A percentile compares a stretch with the other conserved stretches of the same genome.
Conservation (phyloP, 1,140 invertebrate genomes). For the Cherax destructor region DNA sequence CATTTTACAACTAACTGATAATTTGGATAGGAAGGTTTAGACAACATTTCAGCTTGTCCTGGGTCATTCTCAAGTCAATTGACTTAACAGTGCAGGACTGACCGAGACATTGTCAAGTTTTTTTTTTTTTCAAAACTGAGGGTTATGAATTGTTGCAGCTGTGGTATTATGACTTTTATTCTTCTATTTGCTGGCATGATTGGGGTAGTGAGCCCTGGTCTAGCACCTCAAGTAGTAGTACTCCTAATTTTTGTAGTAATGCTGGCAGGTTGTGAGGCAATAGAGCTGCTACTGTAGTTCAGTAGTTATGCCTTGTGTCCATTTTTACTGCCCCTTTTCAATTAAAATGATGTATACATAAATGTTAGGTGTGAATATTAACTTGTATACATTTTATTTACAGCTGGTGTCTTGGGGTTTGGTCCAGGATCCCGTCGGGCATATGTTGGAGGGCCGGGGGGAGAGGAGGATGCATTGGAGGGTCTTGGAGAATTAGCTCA, state of each 20-base stretch:
- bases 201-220: constrained; percentile 1
- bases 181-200: neutral
- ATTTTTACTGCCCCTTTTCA: neutral
- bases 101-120: too few species aligned
- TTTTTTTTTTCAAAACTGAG: too few species aligned
- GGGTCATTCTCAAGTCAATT: too few species aligned
- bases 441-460: constrained; percentile 70
- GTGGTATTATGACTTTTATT: too few species aligned
- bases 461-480: constrained; percentile 84
- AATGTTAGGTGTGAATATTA: neutral
- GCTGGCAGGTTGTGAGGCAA: neutral
- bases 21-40: too few species aligned
- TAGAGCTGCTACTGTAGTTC: constrained; percentile 20
- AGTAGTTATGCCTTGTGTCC: neutral
- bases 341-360: neutral
- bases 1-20: neutral
- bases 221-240: neutral
- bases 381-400: neutral
- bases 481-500: constrained; percentile 96
- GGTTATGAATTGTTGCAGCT: too few species aligned
- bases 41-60: too few species aligned
- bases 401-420: constrained; percentile 62
- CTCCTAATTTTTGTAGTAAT: neutral
- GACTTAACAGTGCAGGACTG: too few species aligned
- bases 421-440: constrained; percentile 57